Evolutionary conservation across 2,113 vertebrate genomes (phyloP).

Genomic region (Mionectes macconnelli): DNA sequence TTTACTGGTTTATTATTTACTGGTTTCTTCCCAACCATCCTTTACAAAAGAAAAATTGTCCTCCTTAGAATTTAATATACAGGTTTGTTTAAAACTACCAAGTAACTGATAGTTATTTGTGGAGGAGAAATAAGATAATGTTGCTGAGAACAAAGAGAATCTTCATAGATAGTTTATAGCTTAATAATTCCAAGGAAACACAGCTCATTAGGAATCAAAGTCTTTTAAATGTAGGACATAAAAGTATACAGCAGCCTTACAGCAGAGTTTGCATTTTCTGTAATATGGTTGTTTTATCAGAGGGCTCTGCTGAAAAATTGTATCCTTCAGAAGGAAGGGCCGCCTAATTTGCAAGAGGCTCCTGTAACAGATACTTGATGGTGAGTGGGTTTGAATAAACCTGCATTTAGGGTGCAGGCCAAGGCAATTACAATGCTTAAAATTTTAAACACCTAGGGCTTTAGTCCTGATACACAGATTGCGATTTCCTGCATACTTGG

Average conservation of each 20-base stretch:
- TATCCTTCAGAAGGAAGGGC: background rate
- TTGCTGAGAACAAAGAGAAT: background rate
- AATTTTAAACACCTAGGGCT: background rate
- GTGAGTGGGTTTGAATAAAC: background rate
- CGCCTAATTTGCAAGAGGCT: background rate
- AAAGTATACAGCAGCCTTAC: accelerated
- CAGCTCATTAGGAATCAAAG: background rate
- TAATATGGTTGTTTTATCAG: background rate
- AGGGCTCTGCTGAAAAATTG: background rate
- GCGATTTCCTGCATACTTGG: background rate
- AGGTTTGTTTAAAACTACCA: background rate
- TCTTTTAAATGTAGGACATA: background rate
- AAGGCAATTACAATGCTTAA: background rate
- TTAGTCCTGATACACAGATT: background rate
- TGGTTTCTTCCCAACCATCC: background rate
- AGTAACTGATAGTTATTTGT: background rate
- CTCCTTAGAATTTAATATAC: background rate
- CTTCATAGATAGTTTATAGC: background rate
- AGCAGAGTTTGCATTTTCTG: background rate
- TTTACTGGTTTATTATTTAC: background rate
- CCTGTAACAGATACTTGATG: background rate
- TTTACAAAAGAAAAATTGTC: background rate
- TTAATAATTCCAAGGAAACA: background rate
- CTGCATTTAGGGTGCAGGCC: background rate
- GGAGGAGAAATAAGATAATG: background rate